Evolutionary conservation across 1,140 invertebrate genomes (phyloP), one percentile per base, ranked within the genome.

Genomic region (Meteorus sp.): DNA sequence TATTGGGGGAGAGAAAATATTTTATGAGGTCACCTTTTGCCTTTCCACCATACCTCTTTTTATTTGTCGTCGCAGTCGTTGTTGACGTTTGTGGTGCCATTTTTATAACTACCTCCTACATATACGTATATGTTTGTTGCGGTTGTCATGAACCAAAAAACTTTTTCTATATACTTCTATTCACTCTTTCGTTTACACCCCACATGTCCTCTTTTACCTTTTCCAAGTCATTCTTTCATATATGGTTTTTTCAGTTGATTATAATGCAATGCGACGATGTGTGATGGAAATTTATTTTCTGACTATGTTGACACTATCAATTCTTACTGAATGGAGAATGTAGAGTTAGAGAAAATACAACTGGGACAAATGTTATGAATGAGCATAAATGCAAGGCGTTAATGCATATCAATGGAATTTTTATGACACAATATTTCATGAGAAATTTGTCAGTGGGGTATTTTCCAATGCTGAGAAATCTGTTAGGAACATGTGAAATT

Each of bases 1-100:
- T n/a, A n/a, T 39, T 43, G 7, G 17, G 19, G 41, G 9, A 23
- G 22, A 51, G 13, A 52, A 59, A 59, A 59, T 59, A 59, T 59
- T 59, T 59, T 59, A 59, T 59, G 56, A 52, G 56, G 48, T 59
- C 56, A 44, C 48, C 27, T 52, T 52, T n/a, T 39, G 31, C 25
- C 19, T 39, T 45, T 33, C 25, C 7, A 33, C 23, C 6, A 25
- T 9, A 23, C 9, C 7, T n/a, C 45, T n/a, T 50, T 33, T 2
- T 50, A 3, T 25, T 7, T 8, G 20, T 25, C 20, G 43, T 45
- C 7, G 45, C 23, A 13, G 8, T 47, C 22, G 44, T 47, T 15
- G 44, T 25, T 31, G 20, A 17, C n/a, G n/a, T 31, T 31, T 19
- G 17, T 31, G 45, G 11, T 29, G 7, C 13, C 2, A 31, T 4